Conservation (phyloP, 23 tunicate genomes). For the Clavelina lepadiformis region DNA sequence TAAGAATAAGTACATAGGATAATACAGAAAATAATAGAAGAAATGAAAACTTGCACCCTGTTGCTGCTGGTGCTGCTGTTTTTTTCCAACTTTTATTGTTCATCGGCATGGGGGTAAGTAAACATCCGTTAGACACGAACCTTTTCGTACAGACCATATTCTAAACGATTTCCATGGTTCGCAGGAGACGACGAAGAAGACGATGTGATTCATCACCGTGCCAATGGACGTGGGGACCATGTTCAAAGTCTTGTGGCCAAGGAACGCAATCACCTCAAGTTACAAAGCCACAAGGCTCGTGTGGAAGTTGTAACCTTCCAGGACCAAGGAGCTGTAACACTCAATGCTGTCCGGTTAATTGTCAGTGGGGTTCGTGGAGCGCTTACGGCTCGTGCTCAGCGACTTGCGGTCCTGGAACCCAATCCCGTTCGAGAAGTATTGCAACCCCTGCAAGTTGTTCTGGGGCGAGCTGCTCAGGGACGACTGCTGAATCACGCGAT, state of each 20-base stretch:
- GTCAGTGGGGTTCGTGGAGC: slow-evolving; percentile 13
- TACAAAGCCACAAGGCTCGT: neutral
- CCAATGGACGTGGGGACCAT: slow-evolving; percentile 7
- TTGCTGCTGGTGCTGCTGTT: no score
- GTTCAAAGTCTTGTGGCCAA: slow-evolving; percentile 1
- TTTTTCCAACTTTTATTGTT: no score
- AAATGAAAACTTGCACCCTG: no score
- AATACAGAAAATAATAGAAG: no score
- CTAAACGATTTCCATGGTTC: no score
- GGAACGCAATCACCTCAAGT: neutral
- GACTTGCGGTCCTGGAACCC: slow-evolving; percentile 29
- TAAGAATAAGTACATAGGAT: no score
- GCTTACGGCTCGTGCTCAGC: slow-evolving; percentile 18
- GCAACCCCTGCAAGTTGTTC: neutral
- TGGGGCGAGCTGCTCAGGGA: neutral
- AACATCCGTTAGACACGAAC: no score
- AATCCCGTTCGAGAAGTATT: neutral
- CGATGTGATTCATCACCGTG: slow-evolving; percentile 4
- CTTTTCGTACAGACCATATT: no score
- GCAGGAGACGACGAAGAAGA: neutral
- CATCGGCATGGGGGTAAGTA: no score
- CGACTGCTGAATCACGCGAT: neutral
- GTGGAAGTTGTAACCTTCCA: slow-evolving; percentile 4
- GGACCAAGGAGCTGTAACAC: neutral
- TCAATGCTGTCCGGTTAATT: slow-evolving; percentile 5